phyloP scores from a whole-genome alignment of 2,113 vertebrate genomes.

The Cyprinodon tularosa region DNA sequence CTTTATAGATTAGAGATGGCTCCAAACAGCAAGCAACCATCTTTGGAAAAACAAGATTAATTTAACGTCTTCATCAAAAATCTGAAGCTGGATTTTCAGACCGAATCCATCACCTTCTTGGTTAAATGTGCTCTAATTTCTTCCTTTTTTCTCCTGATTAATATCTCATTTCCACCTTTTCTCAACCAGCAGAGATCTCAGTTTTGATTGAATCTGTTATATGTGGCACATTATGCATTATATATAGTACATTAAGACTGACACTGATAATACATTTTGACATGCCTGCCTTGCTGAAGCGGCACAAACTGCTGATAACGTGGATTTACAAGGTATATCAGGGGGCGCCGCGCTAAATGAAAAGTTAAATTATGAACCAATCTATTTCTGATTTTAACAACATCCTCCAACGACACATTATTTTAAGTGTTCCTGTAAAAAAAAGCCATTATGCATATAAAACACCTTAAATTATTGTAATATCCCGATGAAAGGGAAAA shows the following conservation, averaged over 20 bases:
- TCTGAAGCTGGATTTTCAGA: not conserved
- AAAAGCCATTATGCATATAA: constrained; percentile 65
- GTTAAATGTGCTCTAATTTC: constrained; percentile 26
- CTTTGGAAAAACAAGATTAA: not conserved
- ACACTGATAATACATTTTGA: constrained; percentile 64
- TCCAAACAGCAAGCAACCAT: not conserved
- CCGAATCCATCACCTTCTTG: not conserved
- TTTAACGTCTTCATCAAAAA: not conserved
- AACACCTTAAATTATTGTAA: constrained; percentile 63
- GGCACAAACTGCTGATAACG: constrained; percentile 62
- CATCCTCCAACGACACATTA: constrained; percentile 63
- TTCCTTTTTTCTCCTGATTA: constrained; percentile 33
- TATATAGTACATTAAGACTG: constrained; percentile 65
- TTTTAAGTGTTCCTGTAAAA: constrained; percentile 66
- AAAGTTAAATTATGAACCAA: constrained; percentile 70
- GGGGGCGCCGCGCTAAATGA: constrained; percentile 45
- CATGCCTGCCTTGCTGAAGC: constrained; percentile 55
- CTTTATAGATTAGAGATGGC: not conserved
- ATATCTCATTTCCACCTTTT: constrained; percentile 44
- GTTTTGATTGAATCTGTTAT: constrained; percentile 40
- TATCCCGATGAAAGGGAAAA: constrained; percentile 58
- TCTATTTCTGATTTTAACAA: constrained; percentile 71
- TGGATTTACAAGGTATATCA: constrained; percentile 62
- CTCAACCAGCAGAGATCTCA: constrained; percentile 36
- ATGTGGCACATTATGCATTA: constrained; percentile 58